Evolutionary conservation across 2,888 invertebrate genomes (phyloP), one percentile per base, ranked within the genome.

Genomic region (Torymus auratus): DNA sequence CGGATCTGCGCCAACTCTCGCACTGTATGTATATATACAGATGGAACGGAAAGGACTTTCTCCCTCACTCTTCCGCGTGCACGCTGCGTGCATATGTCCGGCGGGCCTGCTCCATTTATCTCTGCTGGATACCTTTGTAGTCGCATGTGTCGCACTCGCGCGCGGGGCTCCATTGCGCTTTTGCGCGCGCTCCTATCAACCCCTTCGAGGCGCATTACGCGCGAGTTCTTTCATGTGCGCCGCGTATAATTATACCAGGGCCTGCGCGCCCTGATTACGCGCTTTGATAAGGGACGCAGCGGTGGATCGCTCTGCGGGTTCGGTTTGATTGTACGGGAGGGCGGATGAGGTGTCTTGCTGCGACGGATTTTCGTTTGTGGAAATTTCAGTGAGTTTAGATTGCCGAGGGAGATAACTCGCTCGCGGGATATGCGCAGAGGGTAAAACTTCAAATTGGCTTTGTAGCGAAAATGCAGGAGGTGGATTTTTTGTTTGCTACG

Each of bases 71-170:
- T 86, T 86, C 7, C 41, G 41, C 41, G 41, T 41, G 83, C 89
- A 88, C 85, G 89, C 89, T 89, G 89, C 79, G 89, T 88, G 83
- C 89, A 89, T 88, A 89, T 89, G 89, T 85, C 86, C 83, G 83
- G 41, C 15, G 52, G 82, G 83, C 84, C 82, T 83, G 81, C 62
- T 89, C 85, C 88, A 90, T 90, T 91, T 90, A 91, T 90, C 91
- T 87, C 91, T 86, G 90, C 88, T 89, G 90, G 91, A 90, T 89
- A 88, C 88, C 87, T 89, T 90, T 90, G 89, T 89, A 86, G 84
- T 55, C 82, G 88, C 90, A 89, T 90, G 90, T 90, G 90, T 88
- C 86, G 86, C 86, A 82, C 84, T 13, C 20, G 17, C 13, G 67
- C 53, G 14, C n/a, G 0, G 4, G 55, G 14, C 5, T 20, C 52